phyloP scores from a whole-genome alignment of 2,113 vertebrate species.

The Mungos mungo region DNA sequence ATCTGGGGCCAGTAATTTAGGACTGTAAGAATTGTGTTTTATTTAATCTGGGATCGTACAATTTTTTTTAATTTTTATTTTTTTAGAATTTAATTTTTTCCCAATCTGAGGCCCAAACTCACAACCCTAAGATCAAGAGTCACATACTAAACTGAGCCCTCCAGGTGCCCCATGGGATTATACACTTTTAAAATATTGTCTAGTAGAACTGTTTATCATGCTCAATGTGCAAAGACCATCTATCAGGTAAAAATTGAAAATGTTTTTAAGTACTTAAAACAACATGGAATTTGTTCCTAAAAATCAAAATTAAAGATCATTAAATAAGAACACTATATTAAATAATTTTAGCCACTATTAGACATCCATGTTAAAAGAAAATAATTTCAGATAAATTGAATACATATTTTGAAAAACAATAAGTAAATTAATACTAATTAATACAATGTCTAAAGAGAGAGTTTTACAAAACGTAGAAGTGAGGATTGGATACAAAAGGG shows the following conservation, averaged over 20 bases:
- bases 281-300: neutral
- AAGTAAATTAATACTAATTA: neutral
- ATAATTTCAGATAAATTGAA: neutral
- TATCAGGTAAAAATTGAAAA: neutral
- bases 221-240: neutral
- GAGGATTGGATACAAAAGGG: neutral
- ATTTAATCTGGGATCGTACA: neutral
- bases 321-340: neutral
- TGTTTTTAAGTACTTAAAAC: neutral
- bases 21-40: neutral
- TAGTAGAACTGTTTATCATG: conserved; percentile 15
- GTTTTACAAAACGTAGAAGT: neutral
- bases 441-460: neutral
- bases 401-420: neutral
- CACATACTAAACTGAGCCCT: neutral
- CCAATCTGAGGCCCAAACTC: neutral
- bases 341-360: conserved; percentile 12
- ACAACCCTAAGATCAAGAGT: neutral
- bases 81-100: neutral
- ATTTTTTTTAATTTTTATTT: neutral
- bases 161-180: neutral
- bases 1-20: neutral
- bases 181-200: neutral
- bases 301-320: neutral
- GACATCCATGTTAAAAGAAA: neutral